Base-by-base conservation (phyloP, 2,888 invertebrate genomes). In the Trachelus tabidus region DNA sequence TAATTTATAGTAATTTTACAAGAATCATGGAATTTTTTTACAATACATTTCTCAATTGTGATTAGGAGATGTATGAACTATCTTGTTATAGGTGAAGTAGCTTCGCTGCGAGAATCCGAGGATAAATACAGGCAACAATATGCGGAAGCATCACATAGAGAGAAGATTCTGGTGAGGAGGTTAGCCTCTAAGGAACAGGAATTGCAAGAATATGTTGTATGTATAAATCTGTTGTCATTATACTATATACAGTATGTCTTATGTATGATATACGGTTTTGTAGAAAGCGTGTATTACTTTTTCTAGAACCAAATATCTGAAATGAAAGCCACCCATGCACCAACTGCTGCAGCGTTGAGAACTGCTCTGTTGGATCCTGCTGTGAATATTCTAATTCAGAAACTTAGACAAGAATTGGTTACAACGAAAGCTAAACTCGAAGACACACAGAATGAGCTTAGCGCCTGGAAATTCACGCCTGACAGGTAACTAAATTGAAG, bases 381-480 rank as follows among this genome's bases (percentile, higher is more conserved):
- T 69, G 97, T 99, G 69, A 99, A 99, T 93, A 94, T 98, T 85
- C 94, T 99, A 81, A 96, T 99, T 88, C 96, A 98, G 91, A 95
- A 97, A 90, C 94, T 99, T 89, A 96, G 97, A 87, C 96, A 96
- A 91, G 99, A 99, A 92, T 93, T 99, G 82, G 96, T 97, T 79
- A 95, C 96, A 76, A 97, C 97, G 33, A 97, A 97, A 91, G 96
- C 97, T 77, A 96, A 97, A 90, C 93, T 98, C 84, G 98, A 99
- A 91, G 98, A 99, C 92, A 98, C 98, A 31, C 99, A 99, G 92
- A 98, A 98, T 92, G 99, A 99, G 93, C 93, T 99, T 73, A 97
- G 97, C 78, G 99, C 99, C 3, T 99, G 99, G 98, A 99, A 99
- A 92, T 99, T 99, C 92, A 99, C 99, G 23, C 98, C 99, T n/a